Evolutionary conservation across 2,113 vertebrate species (phyloP).

Genomic region (Poecile atricapillus): DNA sequence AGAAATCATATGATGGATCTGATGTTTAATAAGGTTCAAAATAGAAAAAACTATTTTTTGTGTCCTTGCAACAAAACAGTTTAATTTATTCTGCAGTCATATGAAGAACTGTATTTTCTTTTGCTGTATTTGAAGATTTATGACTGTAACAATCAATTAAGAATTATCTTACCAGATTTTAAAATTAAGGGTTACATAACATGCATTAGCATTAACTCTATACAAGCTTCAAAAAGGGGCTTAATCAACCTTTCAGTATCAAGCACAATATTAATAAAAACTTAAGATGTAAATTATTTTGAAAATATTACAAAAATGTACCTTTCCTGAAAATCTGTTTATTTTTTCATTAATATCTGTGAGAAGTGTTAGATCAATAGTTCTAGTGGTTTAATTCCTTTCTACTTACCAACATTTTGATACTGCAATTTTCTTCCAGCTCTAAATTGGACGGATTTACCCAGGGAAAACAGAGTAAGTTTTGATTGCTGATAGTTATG

Average conservation of each 20-base stretch:
- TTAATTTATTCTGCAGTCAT: not conserved
- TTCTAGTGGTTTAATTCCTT: not conserved
- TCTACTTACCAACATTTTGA: not conserved
- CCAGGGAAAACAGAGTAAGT: not conserved
- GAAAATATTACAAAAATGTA: not conserved
- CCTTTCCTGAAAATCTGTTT: not conserved
- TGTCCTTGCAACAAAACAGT: not conserved
- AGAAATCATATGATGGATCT: not conserved
- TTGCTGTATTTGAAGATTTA: not conserved
- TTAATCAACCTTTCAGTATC: not conserved
- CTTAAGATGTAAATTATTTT: not conserved
- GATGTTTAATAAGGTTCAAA: not conserved
- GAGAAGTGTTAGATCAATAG: not conserved
- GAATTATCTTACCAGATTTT: not conserved
- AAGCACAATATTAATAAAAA: not conserved
- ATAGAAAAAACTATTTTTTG: not conserved
- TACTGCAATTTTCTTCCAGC: not conserved
- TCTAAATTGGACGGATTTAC: not conserved
- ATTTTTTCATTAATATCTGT: not conserved
- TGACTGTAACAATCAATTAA: not conserved
- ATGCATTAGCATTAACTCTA: not conserved
- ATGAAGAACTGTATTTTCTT: not conserved
- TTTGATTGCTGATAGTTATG: not conserved
- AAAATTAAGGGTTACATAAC: not conserved
- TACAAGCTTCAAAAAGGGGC: not conserved